These are phyloP conservation scores for Gila orcuttii DNA, from an alignment of 2,113 vertebrate genomes.

Conservation along the genomic window DNA sequence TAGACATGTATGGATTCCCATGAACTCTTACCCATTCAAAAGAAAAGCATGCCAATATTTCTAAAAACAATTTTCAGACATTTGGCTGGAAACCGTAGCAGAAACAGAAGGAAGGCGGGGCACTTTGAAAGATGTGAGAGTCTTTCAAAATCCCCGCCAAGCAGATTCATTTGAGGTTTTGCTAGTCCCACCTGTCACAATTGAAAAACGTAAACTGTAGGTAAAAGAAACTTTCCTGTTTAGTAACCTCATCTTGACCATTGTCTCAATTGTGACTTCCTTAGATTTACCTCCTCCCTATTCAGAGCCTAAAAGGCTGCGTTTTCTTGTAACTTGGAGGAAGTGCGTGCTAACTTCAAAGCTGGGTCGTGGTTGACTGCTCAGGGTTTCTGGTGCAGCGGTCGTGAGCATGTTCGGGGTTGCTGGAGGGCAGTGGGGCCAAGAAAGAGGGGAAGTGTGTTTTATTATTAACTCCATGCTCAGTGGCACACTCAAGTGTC, in stretches of 20 bases:
- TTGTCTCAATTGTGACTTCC: slow-evolving; percentile 45
- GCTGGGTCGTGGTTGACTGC: slow-evolving; percentile 48
- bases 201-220: slow-evolving; percentile 58
- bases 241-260: background rate
- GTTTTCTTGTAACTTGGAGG: slow-evolving; percentile 60
- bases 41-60: slow-evolving; percentile 56
- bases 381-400: slow-evolving; percentile 55
- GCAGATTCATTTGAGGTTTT: slow-evolving; percentile 58
- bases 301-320: slow-evolving; percentile 49
- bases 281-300: slow-evolving; percentile 10
- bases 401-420: slow-evolving; percentile 59
- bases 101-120: slow-evolving; percentile 52
- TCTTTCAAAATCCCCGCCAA: slow-evolving; percentile 72
- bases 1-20: slow-evolving; percentile 42
- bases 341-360: slow-evolving; percentile 67
- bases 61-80: slow-evolving; percentile 45
- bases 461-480: slow-evolving; percentile 65
- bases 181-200: slow-evolving; percentile 41
- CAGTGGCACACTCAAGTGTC: slow-evolving; percentile 38
- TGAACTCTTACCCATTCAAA: slow-evolving; percentile 62
- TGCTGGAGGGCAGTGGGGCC: slow-evolving; percentile 48
- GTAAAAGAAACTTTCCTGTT: slow-evolving; percentile 60
- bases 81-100: slow-evolving; percentile 39
- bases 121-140: slow-evolving; percentile 47
- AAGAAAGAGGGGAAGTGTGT: slow-evolving; percentile 10